A percentile compares a stretch with the other conserved stretches of the same genome.
Evolutionary conservation across 2,113 vertebrate species (phyloP).

Genomic region (Muntiacus reevesi): DNA sequence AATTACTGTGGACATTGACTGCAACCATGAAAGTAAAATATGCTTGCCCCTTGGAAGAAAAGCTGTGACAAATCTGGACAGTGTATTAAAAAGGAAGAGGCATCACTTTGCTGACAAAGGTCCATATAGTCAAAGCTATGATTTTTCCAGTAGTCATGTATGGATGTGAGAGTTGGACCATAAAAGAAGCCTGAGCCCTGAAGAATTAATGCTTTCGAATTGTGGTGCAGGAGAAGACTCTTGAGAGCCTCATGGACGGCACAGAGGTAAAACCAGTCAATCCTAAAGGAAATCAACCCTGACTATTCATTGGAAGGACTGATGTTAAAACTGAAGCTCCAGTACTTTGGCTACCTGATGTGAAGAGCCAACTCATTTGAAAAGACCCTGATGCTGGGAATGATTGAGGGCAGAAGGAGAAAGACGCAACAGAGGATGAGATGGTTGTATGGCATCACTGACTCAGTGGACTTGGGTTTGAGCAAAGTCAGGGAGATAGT

Average conservation of each 20-base stretch:
- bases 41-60: background rate
- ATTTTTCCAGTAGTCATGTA: background rate
- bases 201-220: background rate
- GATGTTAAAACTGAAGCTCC: background rate
- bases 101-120: background rate
- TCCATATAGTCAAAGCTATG: background rate
- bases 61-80: background rate
- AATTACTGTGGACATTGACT: background rate
- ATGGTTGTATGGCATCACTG: background rate
- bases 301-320: background rate
- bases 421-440: background rate
- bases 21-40: background rate
- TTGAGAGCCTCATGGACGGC: background rate
- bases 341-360: background rate
- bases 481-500: background rate
- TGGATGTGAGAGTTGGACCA: background rate
- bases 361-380: background rate
- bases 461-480: background rate
- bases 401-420: background rate
- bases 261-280: background rate
- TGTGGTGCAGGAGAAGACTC: background rate
- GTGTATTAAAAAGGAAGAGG: background rate
- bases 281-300: background rate
- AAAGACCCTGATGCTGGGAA: background rate
- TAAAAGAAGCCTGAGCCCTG: background rate